These are phyloP conservation scores for Egretta garzetta DNA, from an alignment of 2,113 vertebrate genomes.

Conservation along the genomic window DNA sequence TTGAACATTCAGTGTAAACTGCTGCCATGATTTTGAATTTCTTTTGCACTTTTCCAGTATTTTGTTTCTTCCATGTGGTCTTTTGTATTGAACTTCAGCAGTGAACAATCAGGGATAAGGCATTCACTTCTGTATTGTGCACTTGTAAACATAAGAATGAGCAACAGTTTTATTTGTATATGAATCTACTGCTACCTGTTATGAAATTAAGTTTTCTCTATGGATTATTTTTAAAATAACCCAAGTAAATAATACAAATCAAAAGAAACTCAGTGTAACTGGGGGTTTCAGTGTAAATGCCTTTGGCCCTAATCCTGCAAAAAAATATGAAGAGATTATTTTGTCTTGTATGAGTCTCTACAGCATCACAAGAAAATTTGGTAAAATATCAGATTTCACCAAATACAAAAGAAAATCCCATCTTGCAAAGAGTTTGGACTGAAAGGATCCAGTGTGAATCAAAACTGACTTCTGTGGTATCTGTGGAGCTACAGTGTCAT, in stretches of 20 bases:
- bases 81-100: not conserved
- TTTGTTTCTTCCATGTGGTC: not conserved
- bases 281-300: not conserved
- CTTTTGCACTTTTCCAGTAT: not conserved
- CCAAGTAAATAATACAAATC: not conserved
- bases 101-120: not conserved
- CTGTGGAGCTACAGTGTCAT: fast-evolving
- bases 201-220: not conserved
- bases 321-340: not conserved
- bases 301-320: not conserved
- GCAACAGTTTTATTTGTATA: not conserved
- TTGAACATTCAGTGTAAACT: not conserved
- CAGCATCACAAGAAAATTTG: not conserved
- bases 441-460: not conserved
- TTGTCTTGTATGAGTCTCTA: not conserved
- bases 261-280: not conserved
- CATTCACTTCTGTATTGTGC: not conserved
- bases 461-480: not conserved
- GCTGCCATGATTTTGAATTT: not conserved
- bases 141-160: not conserved
- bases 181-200: not conserved
- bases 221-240: not conserved
- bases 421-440: not conserved
- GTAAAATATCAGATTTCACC: not conserved
- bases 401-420: not conserved